Evolutionary conservation across 1,140 invertebrate species (phyloP).

Genomic region (Lineus longissimus): DNA sequence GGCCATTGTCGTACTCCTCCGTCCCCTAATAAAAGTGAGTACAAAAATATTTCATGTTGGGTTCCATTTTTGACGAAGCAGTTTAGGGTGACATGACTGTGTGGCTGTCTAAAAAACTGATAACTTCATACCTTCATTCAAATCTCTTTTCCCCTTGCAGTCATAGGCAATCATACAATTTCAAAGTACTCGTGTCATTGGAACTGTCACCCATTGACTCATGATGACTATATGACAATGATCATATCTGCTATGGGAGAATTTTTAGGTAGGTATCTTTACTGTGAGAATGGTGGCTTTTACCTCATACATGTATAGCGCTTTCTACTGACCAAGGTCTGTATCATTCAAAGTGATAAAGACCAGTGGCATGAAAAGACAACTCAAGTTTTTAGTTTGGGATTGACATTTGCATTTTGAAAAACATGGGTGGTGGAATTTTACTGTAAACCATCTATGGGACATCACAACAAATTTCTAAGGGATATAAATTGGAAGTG

Average conservation of each 20-base stretch:
- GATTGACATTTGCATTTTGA: constrained; percentile 69
- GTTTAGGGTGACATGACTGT: too few relatives aligned
- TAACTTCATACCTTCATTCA: too few relatives aligned
- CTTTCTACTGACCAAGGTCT: neutral
- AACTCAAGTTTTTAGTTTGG: constrained; percentile 56
- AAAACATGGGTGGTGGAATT: too few relatives aligned
- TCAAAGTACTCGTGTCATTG: constrained; percentile 23
- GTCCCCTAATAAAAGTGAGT: too few relatives aligned
- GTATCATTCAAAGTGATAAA: constrained; percentile 22
- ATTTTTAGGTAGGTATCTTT: constrained; percentile 36
- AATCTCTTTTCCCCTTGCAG: neutral
- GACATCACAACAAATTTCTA: too few relatives aligned
- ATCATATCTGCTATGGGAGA: constrained; percentile 43
- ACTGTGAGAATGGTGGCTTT: too few relatives aligned
- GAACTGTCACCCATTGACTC: constrained; percentile 34
- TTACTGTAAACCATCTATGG: too few relatives aligned
- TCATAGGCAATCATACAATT: neutral
- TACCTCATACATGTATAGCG: neutral
- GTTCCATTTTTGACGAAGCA: too few relatives aligned
- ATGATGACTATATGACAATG: constrained; percentile 42
- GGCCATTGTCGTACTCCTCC: constrained; percentile 3
- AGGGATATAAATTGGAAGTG: too few relatives aligned
- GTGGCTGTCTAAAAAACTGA: too few relatives aligned
- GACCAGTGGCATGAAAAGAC: constrained; percentile 9
- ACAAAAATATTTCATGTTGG: too few relatives aligned